Evolutionary conservation across 2,888 invertebrate genomes (phyloP), one percentile per base, ranked within the genome.

Genomic region (Dyspetes luteomarginatus): DNA sequence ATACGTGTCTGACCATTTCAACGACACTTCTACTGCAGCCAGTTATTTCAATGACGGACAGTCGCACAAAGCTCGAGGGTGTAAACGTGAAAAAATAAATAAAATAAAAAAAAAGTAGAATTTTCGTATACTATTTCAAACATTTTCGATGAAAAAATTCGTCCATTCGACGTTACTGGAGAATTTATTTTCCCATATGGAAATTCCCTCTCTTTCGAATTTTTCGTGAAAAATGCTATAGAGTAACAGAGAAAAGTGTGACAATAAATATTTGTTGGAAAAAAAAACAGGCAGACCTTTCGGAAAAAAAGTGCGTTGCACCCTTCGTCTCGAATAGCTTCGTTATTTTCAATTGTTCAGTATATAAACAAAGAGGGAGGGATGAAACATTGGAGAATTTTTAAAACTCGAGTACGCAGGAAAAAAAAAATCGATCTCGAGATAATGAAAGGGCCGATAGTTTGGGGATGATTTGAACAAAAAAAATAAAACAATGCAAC

Each of bases 1-100:
- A 22, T 19, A 9, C 7, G 36, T 17, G 55, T 69, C 60, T 56
- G 69, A 64, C 24, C 55, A n/a, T 24, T 36, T 12, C 22, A 17
- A 28, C 17, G 17, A 1, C 7, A 68, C 52, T 69, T 64, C 69
- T 19, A 69, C 76, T 56, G 45, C 2, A 15, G 30, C 36, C 17
- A 22, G n/a, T 58, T 65, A 58, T 71, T 65, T 78, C 28, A 41
- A 60, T 58, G 41, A 52, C 58, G 36, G 12, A 48, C n/a, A n/a
- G n/a, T 9, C 22, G 15, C 19, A 26, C n/a, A 12, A 28, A 15
- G 1, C 4, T 9, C 22, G 22, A 22, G 28, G 3, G 15, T 24
- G 12, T 15, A n/a, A 48, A 28, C n/a, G 5, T n/a, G n/a, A n/a
- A 15, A 48, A 26, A 17, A 15, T 2, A 36, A 36, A 36, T 36